phyloP scores from a whole-genome alignment of 2,888 invertebrate species.

The Pammene aurita region DNA sequence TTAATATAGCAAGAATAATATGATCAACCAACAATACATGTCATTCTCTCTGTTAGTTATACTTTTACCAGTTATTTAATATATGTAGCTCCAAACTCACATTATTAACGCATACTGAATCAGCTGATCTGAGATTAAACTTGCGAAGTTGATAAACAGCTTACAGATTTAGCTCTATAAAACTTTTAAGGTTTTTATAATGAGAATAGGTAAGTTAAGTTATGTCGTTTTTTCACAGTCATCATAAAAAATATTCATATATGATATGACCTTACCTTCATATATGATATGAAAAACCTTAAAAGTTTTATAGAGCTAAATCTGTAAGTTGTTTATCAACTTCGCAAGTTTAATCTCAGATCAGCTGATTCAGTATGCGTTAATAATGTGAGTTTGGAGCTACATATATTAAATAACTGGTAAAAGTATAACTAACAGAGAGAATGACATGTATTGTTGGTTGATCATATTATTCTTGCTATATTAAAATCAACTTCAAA shows the following conservation, averaged over 20 bases:
- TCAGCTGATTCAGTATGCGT: background rate
- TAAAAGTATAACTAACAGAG: background rate
- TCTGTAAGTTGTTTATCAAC: background rate
- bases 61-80: background rate
- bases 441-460: background rate
- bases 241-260: no score
- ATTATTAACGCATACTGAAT: background rate
- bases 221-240: no score
- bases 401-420: no score
- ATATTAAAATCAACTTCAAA: background rate
- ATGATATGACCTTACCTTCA: no score
- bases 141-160: background rate
- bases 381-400: background rate
- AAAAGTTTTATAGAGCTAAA: no score
- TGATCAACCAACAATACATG: background rate
- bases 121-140: background rate
- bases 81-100: background rate
- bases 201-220: no score
- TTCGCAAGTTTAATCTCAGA: background rate
- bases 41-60: background rate
- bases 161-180: no score
- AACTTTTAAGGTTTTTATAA: no score
- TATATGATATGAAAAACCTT: no score
- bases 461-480: background rate
- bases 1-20: background rate